Evolutionary conservation across 2,797 vertebrate genomes (phyloP), one percentile per base, ranked within the genome.

Genomic region (Pseudotriccus pelzelni): DNA sequence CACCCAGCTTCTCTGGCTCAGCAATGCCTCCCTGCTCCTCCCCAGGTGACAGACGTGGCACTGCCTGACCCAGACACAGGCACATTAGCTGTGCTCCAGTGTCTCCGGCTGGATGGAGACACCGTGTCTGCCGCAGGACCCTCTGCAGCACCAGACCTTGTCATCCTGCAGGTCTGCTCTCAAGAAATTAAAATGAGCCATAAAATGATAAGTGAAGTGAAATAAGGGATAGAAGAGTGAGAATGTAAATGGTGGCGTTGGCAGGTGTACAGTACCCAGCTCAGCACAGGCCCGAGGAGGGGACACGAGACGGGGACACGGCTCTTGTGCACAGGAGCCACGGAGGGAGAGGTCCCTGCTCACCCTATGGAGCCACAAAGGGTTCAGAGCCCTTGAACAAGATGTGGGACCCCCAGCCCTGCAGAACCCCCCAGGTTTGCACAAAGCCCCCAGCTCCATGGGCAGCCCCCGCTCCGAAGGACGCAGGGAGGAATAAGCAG

Each of bases 181-280:
- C 44, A 6, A 49, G 75, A 80, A 90, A 60, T 46, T 84, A 93
- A 90, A 88, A 69, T 3, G 23, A 66, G 78, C 78, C 78, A 67
- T 92, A 90, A 93, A 96, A 92, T 3, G 60, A 47, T 76, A 74
- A 77, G 66, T 22, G 23, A 68, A 75, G 83, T 70, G 93, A 81
- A 93, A 67, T 36, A 74, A 58, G 62, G 94, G 50, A 58, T 1
- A 21, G 5, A n/a, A 81, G 63, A 24, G 27, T 32, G 70, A 46
- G 78, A 91, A 95, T 62, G 78, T 30, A 84, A 96, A 84, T 81
- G 6, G 39, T 14, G 50, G 37, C 52, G 14, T 37, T 76, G 90
- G 72, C 70, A 47, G 1, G 16, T 6, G 39, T 19, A 34, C 36
- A 56, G 81, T 44, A 10, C 77, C 53, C 3, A 2, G 1, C 19